A percentile compares a stretch with the other conserved stretches of the same genome.
Evolutionary conservation across 2,797 vertebrate genomes (phyloP).

Genomic region (Urocyon cinereoargenteus): DNA sequence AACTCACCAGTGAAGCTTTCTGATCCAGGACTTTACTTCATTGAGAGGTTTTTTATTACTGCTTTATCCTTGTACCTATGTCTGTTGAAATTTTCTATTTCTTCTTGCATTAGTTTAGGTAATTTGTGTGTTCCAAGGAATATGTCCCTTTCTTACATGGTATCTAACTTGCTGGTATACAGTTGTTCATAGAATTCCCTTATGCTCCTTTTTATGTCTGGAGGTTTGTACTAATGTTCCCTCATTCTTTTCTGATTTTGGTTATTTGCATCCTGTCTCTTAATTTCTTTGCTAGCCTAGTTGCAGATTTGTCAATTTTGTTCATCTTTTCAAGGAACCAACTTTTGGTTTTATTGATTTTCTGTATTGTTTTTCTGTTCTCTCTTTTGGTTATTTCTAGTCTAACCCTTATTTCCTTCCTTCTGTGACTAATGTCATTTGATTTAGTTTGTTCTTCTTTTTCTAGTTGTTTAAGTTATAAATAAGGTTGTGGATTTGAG

Average conservation of each 20-base stretch:
- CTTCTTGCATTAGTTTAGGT: not conserved
- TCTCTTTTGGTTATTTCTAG: not conserved
- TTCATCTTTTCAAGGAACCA: not conserved
- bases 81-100: not conserved
- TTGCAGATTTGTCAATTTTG: not conserved
- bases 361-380: not conserved
- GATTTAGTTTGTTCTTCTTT: not conserved
- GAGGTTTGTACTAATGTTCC: not conserved
- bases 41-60: not conserved
- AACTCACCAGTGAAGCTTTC: not conserved
- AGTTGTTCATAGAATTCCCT: not conserved
- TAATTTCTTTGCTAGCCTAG: not conserved
- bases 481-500: not conserved
- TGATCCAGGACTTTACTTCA: not conserved
- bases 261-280: not conserved
- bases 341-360: not conserved
- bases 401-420: not conserved
- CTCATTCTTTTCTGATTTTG: not conserved
- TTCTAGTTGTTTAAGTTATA: not conserved
- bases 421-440: not conserved
- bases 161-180: not conserved
- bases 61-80: not conserved
- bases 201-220: not conserved
- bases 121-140: not conserved
- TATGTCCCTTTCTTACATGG: not conserved